phyloP scores from a whole-genome alignment of 2,113 vertebrate species.

The Delphinapterus leucas region DNA sequence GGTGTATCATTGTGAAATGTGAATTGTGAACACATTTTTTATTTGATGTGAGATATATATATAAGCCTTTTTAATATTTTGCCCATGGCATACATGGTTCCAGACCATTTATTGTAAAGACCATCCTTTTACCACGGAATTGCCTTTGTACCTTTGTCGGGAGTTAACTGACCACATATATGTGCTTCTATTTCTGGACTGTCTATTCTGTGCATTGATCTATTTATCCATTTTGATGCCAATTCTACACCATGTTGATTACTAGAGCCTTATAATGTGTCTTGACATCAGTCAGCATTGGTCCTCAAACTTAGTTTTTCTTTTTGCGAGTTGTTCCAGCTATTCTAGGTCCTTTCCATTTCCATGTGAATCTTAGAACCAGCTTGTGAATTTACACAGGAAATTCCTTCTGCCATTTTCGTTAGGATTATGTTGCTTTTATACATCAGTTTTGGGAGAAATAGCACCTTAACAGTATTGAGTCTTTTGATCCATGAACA shows the following conservation, averaged over 20 bases:
- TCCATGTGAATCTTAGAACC: neutral
- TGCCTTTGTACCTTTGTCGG: neutral
- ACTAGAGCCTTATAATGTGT: neutral
- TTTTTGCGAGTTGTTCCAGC: neutral
- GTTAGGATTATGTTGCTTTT: too few species aligned
- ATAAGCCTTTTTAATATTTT: too few species aligned
- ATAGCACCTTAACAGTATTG: neutral
- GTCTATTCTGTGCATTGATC: neutral
- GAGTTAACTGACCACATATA: accelerated
- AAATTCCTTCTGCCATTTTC: neutral
- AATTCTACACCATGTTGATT: neutral
- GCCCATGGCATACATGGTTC: neutral
- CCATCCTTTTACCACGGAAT: neutral
- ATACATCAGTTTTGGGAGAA: neutral
- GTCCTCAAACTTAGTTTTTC: neutral
- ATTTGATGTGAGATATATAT: neutral
- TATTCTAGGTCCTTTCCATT: neutral
- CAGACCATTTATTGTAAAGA: neutral
- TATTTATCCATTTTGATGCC: neutral
- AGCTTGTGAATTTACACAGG: neutral
- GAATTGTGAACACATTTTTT: neutral
- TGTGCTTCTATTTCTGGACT: neutral
- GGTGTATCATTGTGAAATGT: neutral
- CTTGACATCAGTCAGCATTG: neutral
- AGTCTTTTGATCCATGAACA: neutral